Conservation (phyloP, 2,888 invertebrate genomes). For the Idaea straminata region DNA sequence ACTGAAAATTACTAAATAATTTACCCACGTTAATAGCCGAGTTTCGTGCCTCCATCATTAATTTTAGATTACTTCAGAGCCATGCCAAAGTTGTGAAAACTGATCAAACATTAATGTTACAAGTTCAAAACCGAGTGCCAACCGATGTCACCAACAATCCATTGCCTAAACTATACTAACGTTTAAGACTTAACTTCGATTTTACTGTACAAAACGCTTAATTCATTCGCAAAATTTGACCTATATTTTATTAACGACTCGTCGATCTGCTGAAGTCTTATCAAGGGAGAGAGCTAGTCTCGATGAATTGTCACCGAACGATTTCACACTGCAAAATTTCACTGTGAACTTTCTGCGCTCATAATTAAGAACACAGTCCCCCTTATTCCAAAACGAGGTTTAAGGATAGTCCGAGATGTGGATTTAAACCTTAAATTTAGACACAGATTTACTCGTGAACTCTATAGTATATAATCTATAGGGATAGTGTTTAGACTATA, state of each 20-base stretch:
- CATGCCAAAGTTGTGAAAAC: not conserved
- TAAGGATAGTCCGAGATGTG: too few relatives aligned
- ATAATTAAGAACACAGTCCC: too few relatives aligned
- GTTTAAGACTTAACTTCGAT: constrained; percentile 62
- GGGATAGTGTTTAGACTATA: too few relatives aligned
- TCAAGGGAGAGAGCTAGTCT: not conserved
- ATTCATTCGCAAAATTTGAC: constrained; percentile 68
- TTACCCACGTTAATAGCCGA: constrained; percentile 2
- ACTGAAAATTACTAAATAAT: constrained; percentile 5
- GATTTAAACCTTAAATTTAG: too few relatives aligned
- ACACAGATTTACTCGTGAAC: too few relatives aligned
- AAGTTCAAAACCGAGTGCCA: constrained; percentile 48
- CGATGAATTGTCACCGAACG: not conserved
- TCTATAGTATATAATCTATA: too few relatives aligned
- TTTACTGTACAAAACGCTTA: constrained; percentile 78
- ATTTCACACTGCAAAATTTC: not conserved
- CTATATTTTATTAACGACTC: constrained; percentile 52
- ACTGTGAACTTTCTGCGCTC: too few relatives aligned
- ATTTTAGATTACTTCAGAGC: not conserved
- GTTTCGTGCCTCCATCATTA: not conserved
- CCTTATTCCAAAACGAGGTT: too few relatives aligned
- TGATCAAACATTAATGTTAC: not conserved
- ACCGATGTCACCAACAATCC: constrained; percentile 45
- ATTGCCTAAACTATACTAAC: constrained; percentile 64
- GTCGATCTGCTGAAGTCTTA: constrained; percentile 30